Evolutionary conservation across 1,140 invertebrate genomes (phyloP).

Genomic region (Epicauta chinensis): DNA sequence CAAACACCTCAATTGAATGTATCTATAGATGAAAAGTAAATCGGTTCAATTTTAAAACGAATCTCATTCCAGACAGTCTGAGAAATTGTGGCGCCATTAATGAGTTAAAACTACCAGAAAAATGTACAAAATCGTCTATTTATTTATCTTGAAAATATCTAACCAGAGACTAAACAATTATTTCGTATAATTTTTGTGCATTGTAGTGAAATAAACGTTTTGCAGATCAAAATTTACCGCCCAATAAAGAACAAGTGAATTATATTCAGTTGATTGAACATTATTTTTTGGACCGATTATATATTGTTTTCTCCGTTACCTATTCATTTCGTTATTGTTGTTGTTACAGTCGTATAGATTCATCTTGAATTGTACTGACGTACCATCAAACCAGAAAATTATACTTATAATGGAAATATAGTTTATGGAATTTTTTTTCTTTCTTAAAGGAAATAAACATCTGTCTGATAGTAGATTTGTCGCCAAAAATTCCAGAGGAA

Average conservation of each 20-base stretch:
- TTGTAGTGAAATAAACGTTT: slow-evolving; percentile 9
- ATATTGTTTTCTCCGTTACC: no score
- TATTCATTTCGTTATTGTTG: no score
- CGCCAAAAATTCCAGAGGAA: neutral
- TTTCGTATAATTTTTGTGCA: slow-evolving; percentile 6
- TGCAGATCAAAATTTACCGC: slow-evolving; percentile 12
- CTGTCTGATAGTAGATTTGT: neutral
- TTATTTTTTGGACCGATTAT: no score
- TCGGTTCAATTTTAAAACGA: no score
- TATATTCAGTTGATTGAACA: neutral
- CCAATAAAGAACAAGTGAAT: slow-evolving; percentile 15
- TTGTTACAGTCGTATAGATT: no score
- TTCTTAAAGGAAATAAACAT: slow-evolving; percentile 1
- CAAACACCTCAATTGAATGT: no score
- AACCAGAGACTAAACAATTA: slow-evolving; percentile 11
- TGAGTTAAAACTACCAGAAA: slow-evolving; percentile 15
- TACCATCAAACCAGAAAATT: slow-evolving; percentile 15
- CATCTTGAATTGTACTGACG: slow-evolving; percentile 6
- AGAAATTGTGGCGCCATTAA: slow-evolving; percentile 6
- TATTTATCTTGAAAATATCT: neutral
- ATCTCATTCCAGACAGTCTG: no score
- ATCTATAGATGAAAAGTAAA: no score
- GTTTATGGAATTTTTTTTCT: no score
- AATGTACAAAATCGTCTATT: neutral
- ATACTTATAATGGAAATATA: slow-evolving; percentile 3